Evolutionary conservation across 1,140 invertebrate species (phyloP).

Genomic region (Apis florea): DNA sequence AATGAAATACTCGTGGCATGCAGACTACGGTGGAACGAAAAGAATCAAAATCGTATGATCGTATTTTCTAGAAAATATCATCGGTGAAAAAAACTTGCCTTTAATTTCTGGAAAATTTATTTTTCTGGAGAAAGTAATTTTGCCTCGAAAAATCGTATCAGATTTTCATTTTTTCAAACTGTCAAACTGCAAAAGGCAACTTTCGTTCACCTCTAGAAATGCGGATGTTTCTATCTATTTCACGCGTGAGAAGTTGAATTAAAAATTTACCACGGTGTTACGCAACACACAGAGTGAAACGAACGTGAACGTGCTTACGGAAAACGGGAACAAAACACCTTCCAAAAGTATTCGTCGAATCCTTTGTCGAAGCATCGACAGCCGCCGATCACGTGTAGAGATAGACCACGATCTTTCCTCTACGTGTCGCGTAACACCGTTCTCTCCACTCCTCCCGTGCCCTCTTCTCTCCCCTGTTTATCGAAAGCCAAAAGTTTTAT

Average conservation of each 20-base stretch:
- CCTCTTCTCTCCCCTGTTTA: neutral
- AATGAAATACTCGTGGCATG: no score
- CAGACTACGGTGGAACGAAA: no score
- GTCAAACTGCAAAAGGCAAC: no score
- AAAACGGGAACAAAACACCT: neutral
- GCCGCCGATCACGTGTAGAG: neutral
- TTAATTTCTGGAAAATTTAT: no score
- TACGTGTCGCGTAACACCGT: conserved; percentile 3
- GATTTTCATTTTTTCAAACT: no score
- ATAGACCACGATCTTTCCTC: neutral
- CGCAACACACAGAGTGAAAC: neutral
- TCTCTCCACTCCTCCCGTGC: neutral
- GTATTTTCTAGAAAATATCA: no score
- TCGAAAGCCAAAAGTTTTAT: neutral
- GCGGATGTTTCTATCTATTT: neutral
- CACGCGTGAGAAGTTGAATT: neutral
- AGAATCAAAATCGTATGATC: no score
- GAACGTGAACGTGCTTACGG: neutral
- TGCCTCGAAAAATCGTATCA: no score
- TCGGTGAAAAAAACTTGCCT: no score
- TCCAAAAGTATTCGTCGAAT: neutral
- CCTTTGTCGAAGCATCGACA: neutral
- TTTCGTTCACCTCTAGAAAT: neutral
- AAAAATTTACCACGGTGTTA: neutral
- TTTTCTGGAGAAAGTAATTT: no score